Evolutionary conservation across 2,888 invertebrate genomes (phyloP).

Genomic region (Phania funesta): DNA sequence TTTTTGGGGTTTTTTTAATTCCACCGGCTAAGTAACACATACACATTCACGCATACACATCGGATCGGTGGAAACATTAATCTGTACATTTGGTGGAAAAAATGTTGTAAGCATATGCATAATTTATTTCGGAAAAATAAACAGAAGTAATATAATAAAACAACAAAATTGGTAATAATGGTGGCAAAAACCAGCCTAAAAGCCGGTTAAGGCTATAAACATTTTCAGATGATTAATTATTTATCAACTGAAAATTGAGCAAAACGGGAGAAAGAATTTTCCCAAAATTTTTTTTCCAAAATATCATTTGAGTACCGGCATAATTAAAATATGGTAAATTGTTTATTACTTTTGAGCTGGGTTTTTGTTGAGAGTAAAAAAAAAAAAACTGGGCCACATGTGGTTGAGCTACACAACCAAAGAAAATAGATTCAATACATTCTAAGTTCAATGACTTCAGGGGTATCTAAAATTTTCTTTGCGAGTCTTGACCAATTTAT

Average conservation of each 20-base stretch:
- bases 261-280: slow-evolving; percentile 6
- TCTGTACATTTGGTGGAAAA: slow-evolving; percentile 1
- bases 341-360: slow-evolving; percentile 51
- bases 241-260: slow-evolving; percentile 38
- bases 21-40: not conserved
- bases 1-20: not conserved
- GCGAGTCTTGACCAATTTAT: too few species aligned
- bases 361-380: not conserved
- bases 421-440: too few species aligned
- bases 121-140: slow-evolving; percentile 48
- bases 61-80: not conserved
- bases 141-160: not conserved
- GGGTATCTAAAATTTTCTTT: too few species aligned
- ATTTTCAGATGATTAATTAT: slow-evolving; percentile 63
- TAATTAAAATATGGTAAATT: slow-evolving; percentile 67
- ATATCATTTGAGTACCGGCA: slow-evolving; percentile 34
- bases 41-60: not conserved
- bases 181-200: slow-evolving; percentile 44
- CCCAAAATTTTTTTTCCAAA: slow-evolving; percentile 3
- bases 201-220: slow-evolving; percentile 49
- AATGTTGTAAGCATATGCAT: slow-evolving; percentile 47
- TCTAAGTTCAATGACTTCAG: too few species aligned
- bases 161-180: slow-evolving; percentile 25
- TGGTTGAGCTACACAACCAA: too few species aligned
- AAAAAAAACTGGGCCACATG: too few species aligned